These are phyloP conservation scores for Strigamia maritima DNA, from an alignment of 2,888 invertebrate genomes.

Conservation along the genomic window DNA sequence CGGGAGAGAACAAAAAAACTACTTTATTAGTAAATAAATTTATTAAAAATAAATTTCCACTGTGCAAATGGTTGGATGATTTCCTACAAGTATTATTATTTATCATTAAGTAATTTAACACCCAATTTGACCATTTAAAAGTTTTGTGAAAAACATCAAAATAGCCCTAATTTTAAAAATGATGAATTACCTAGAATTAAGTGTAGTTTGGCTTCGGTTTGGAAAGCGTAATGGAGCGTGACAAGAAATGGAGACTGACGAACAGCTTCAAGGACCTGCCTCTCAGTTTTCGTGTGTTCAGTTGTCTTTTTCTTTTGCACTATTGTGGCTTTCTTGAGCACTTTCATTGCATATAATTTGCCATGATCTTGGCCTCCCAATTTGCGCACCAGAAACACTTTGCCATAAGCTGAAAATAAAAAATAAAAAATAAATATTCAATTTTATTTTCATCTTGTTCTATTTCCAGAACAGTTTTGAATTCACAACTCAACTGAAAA, in stretches of 20 bases:
- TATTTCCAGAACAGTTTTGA: background rate
- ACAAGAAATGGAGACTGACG: constrained; percentile 93
- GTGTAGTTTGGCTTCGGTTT: constrained; percentile 93
- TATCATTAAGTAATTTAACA: too few relatives aligned
- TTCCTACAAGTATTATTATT: too few relatives aligned
- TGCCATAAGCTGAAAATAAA: constrained; percentile 74
- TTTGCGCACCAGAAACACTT: constrained; percentile 94
- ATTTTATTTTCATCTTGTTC: too few relatives aligned
- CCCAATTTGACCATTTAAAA: too few relatives aligned
- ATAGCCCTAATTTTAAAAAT: background rate
- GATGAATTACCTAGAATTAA: constrained; percentile 76
- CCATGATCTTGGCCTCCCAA: constrained; percentile 76
- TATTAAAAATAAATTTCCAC: too few relatives aligned
- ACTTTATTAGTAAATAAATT: too few relatives aligned
- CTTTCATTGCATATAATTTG: constrained; percentile 96
- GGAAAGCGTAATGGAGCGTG: constrained; percentile 96
- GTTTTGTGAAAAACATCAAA: too few relatives aligned
- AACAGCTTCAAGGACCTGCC: constrained; percentile 93
- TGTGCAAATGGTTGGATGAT: too few relatives aligned
- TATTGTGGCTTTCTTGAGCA: constrained; percentile 90
- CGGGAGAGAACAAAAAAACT: too few relatives aligned
- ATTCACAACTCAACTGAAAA: background rate
- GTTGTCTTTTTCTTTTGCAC: constrained; percentile 92
- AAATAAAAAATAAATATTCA: constrained; percentile 35
- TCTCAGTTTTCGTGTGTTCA: constrained; percentile 94